Conservation (phyloP, 2,888 invertebrate genomes). For the Craniophora ligustri region DNA sequence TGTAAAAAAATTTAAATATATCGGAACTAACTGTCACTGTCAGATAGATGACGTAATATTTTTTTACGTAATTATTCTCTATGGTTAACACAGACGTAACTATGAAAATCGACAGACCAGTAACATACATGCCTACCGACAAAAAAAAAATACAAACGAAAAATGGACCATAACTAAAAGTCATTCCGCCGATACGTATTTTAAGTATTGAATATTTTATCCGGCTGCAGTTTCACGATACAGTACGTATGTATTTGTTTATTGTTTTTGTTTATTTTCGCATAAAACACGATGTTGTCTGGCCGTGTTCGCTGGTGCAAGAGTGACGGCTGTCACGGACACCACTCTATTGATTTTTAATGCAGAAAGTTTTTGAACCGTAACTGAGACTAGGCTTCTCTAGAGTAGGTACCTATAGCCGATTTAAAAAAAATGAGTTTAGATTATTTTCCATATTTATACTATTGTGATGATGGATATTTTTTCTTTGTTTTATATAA, state of each 20-base stretch:
- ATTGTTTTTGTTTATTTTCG: slow-evolving; percentile 50
- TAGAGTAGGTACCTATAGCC: too few relatives aligned
- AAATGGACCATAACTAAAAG: neutral
- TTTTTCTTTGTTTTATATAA: too few relatives aligned
- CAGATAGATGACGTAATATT: too few relatives aligned
- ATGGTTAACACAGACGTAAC: too few relatives aligned
- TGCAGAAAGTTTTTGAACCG: slow-evolving; percentile 39
- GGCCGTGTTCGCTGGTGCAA: slow-evolving; percentile 23
- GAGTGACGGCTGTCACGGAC: slow-evolving; percentile 54
- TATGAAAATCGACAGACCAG: too few relatives aligned
- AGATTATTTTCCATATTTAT: too few relatives aligned
- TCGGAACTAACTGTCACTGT: too few relatives aligned
- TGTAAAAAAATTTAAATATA: too few relatives aligned
- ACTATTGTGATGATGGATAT: too few relatives aligned
- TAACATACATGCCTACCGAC: neutral
- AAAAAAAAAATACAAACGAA: neutral
- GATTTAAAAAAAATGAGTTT: too few relatives aligned
- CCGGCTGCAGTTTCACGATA: slow-evolving; percentile 13
- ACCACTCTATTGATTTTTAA: slow-evolving; percentile 52
- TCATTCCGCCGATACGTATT: neutral
- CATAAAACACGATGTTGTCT: slow-evolving; percentile 38
- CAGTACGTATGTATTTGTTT: slow-evolving; percentile 21
- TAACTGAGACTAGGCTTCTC: slow-evolving; percentile 9
- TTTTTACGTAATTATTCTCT: too few relatives aligned
- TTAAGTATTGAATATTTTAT: slow-evolving; percentile 35